phyloP scores from a whole-genome alignment of 1,140 invertebrate genomes.

The Tetramorium simillimum region DNA sequence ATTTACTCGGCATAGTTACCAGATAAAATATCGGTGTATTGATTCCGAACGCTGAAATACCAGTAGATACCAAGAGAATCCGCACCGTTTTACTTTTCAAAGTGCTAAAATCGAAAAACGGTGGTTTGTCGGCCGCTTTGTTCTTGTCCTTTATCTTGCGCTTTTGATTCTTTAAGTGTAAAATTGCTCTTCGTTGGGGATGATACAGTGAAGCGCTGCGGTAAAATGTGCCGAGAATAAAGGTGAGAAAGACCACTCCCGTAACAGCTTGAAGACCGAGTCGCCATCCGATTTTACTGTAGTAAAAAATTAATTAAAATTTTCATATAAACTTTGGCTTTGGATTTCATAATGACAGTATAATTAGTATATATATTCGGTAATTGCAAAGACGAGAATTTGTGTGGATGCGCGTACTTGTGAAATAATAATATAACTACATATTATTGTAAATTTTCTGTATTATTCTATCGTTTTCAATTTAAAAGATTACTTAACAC shows the following conservation, averaged over 20 bases:
- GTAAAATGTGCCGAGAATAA: constrained; percentile 95
- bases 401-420: background rate
- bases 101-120: constrained; percentile 95
- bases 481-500: background rate
- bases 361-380: background rate
- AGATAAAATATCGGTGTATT: constrained; percentile 95
- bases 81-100: constrained; percentile 93
- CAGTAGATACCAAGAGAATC: constrained; percentile 92
- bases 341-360: background rate
- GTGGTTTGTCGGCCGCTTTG: constrained; percentile 90
- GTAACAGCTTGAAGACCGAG: constrained; percentile 94
- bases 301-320: background rate
- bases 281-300: constrained; percentile 94
- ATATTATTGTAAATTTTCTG: background rate
- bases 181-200: constrained; percentile 94
- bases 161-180: constrained; percentile 96
- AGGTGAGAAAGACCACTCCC: constrained; percentile 93
- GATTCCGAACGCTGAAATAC: constrained; percentile 92
- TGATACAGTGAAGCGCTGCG: constrained; percentile 96
- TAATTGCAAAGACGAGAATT: background rate
- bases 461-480: background rate
- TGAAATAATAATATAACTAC: background rate
- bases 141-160: constrained; percentile 92
- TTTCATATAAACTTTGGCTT: background rate
- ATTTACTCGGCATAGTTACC: constrained; percentile 82